A percentile compares a stretch with the other conserved stretches of the same genome.
phyloP scores from a whole-genome alignment of 2,888 invertebrate species.

The Scaptomyza caliginosa region DNA sequence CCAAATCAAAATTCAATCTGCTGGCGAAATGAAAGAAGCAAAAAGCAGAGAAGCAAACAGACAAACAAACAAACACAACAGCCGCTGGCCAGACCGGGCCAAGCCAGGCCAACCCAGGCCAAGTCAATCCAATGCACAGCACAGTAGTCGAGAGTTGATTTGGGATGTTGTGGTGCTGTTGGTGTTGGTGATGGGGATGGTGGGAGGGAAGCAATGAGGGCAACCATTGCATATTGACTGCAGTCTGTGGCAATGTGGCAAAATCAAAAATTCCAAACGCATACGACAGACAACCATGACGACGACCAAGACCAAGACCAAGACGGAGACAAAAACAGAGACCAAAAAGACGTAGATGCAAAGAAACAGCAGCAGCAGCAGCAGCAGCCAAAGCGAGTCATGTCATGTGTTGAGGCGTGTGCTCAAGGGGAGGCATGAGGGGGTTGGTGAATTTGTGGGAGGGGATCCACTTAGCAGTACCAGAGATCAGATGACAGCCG shows the following conservation, averaged over 20 bases:
- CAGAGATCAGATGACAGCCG: conserved; percentile 78
- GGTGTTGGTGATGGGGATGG: not conserved
- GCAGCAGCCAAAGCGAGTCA: conserved; percentile 50
- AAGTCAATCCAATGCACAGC: conserved; percentile 3
- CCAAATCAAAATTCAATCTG: conserved; percentile 81
- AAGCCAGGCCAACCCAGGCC: conserved; percentile 27
- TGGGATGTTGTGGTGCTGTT: not conserved
- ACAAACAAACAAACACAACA: conserved; percentile 16
- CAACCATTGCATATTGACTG: conserved; percentile 66
- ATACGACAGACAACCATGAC: conserved; percentile 74
- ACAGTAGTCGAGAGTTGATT: conserved; percentile 36
- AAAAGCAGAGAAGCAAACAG: conserved; percentile 37
- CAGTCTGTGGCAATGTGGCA: conserved; percentile 70
- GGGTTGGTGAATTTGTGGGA: not conserved
- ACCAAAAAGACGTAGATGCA: conserved; percentile 5
- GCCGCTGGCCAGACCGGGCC: conserved; percentile 24
- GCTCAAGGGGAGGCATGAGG: not conserved
- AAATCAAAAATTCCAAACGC: conserved; percentile 81
- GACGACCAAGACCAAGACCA: conserved; percentile 33
- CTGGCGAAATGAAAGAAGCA: conserved; percentile 58
- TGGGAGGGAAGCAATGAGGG: not conserved
- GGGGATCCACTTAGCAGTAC: conserved; percentile 60
- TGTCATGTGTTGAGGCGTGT: conserved; percentile 58
- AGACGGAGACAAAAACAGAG: conserved; percentile 7
- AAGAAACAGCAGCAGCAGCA: not conserved